These are phyloP conservation scores for Catharus fuscescens DNA, from an alignment of 2,113 vertebrate genomes.

Conservation along the genomic window DNA sequence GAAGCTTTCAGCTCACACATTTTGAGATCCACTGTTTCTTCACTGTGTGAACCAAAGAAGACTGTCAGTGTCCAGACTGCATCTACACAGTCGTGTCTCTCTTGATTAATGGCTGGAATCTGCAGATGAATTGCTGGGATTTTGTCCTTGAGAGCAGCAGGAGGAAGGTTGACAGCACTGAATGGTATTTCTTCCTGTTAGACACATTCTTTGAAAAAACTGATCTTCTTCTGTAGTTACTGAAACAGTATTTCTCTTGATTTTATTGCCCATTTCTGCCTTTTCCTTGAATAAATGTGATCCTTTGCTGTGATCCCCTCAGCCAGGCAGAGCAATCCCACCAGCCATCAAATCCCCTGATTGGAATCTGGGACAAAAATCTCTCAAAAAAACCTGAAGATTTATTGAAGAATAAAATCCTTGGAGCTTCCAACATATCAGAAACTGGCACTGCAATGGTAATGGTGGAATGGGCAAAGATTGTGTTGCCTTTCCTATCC, in stretches of 20 bases:
- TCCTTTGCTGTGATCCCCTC: not conserved
- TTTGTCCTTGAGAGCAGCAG: slow-evolving; percentile 49
- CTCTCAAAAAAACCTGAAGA: not conserved
- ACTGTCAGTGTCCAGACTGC: not conserved
- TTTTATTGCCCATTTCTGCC: slow-evolving; percentile 53
- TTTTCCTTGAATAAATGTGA: slow-evolving; percentile 39
- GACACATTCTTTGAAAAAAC: not conserved
- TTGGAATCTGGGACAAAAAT: slow-evolving; percentile 10
- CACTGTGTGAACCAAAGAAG: not conserved
- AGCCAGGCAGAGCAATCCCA: slow-evolving; percentile 38
- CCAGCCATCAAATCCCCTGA: slow-evolving; percentile 24
- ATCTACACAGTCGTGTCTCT: not conserved
- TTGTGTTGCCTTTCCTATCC: not conserved
- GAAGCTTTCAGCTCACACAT: not conserved
- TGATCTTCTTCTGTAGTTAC: slow-evolving; percentile 15
- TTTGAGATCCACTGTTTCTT: not conserved
- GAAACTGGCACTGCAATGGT: not conserved
- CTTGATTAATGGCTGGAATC: slow-evolving; percentile 43
- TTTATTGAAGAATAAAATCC: slow-evolving; percentile 49
- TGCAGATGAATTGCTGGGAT: not conserved
- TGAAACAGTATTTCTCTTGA: slow-evolving; percentile 64
- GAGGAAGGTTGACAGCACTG: slow-evolving; percentile 3
- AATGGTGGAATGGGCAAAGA: not conserved
- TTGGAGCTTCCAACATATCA: not conserved
- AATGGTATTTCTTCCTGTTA: not conserved